Percentiles rank a stretch among this genome's conserved stretches.
phyloP scores from a whole-genome alignment of 2,888 invertebrate species.

The Troides aeacus region DNA sequence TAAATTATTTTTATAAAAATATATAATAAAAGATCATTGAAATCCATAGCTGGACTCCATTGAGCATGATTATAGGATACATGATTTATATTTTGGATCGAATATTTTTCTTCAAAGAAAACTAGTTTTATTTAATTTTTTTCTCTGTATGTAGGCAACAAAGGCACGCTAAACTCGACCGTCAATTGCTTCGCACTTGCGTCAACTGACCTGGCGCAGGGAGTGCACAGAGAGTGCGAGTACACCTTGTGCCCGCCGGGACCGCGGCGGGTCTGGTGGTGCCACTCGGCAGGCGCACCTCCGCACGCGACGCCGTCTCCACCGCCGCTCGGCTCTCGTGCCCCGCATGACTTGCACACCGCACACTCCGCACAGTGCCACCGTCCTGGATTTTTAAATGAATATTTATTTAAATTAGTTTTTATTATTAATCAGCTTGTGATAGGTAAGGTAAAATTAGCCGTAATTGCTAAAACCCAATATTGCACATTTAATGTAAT shows the following conservation, averaged over 20 bases:
- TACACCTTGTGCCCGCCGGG: slow-evolving; percentile 75
- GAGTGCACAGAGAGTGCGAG: slow-evolving; percentile 83
- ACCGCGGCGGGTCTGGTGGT: slow-evolving; percentile 74
- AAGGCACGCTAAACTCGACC: slow-evolving; percentile 2
- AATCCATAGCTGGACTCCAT: too few relatives aligned
- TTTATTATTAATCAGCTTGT: too few relatives aligned
- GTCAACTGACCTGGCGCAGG: slow-evolving; percentile 82
- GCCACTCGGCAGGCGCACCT: slow-evolving; percentile 56
- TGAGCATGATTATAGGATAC: too few relatives aligned
- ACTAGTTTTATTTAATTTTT: neutral
- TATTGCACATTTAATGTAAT: too few relatives aligned
- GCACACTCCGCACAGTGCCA: slow-evolving; percentile 94
- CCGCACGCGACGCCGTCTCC: slow-evolving; percentile 33
- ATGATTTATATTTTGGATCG: too few relatives aligned
- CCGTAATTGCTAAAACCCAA: too few relatives aligned
- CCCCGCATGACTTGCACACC: slow-evolving; percentile 83
- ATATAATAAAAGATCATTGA: too few relatives aligned
- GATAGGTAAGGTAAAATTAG: too few relatives aligned
- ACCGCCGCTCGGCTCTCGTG: slow-evolving; percentile 72
- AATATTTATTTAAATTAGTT: neutral
- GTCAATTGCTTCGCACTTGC: neutral
- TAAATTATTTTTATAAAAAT: too few relatives aligned
- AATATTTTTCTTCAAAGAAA: too few relatives aligned
- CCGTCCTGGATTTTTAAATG: slow-evolving; percentile 68
- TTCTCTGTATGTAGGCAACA: neutral